Base-by-base conservation (phyloP, 2,113 vertebrate genomes). In the Motacilla alba region DNA sequence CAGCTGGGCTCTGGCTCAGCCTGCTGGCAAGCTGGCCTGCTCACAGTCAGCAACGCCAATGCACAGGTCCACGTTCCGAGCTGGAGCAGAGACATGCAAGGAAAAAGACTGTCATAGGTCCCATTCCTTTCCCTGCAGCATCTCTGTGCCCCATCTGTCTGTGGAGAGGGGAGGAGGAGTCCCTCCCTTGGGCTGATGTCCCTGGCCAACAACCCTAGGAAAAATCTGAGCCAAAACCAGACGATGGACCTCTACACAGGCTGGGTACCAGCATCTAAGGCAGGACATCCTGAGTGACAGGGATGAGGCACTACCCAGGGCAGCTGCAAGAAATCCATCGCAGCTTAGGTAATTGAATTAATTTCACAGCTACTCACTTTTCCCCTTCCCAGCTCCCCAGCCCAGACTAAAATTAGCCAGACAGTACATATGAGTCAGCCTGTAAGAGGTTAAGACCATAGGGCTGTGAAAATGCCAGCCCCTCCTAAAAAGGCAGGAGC, bases 391-490 rank as follows among this genome's bases (percentile, higher is more conserved):
- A 39, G 49, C 56, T 96, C 89, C 89, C 82, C 90, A 88, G 75
- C 58, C 90, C 63, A 82, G 80, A 63, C 94, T 97, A 97, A 97
- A 97, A 97, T 96, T 96, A 96, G 95, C 78, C 89, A 93, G 80
- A 87, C 87, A 89, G 91, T 50, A 94, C 70, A 50, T 35, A 95
- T 92, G 95, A 97, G 78, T 96, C 95, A 96, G 68, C 27, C 85
- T 92, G 75, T 55, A 79, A 95, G 90, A 94, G 92, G 83, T 88
- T 94, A 90, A 92, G 82, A 83, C n/a, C 55, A 94, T 33, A 94
- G 3, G 52, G 28, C 74, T 84, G 10, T 4, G 1, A 95, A 94
- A 95, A 88, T 60, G 62, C 72, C 86, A 86, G 46, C 28, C 52
- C 59, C 85, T 72, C 79, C 87, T 78, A 70, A 78, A 86, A 83